Percentiles rank a stretch among this genome's conserved stretches.
Evolutionary conservation across 2,113 vertebrate genomes (phyloP).

Genomic region (Cochlearius cochlearius): DNA sequence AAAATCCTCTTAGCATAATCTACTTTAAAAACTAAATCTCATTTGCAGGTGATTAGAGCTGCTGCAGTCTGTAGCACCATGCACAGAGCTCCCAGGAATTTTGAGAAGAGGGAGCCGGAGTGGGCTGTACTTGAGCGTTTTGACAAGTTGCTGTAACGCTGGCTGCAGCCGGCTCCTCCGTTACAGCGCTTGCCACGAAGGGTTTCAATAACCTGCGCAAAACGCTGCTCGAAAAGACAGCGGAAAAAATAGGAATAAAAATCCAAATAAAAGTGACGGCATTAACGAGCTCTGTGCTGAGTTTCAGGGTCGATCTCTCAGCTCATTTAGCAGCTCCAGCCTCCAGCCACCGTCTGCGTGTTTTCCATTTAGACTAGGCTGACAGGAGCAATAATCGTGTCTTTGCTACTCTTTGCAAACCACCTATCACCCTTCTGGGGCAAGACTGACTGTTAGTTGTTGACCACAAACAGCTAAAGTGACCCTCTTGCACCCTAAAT

Average conservation of each 20-base stretch:
- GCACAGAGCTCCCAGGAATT: neutral
- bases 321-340: neutral
- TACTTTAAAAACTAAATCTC: constrained; percentile 37
- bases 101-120: neutral
- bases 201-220: neutral
- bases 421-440: neutral
- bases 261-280: neutral
- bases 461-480: neutral
- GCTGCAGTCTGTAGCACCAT: neutral
- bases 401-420: neutral
- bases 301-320: neutral
- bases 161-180: neutral
- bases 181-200: neutral
- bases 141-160: neutral
- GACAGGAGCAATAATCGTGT: neutral
- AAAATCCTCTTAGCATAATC: neutral
- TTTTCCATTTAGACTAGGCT: neutral
- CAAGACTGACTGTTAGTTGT: neutral
- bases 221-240: neutral
- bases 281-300: neutral
- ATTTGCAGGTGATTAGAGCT: constrained; percentile 23
- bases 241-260: constrained; percentile 8
- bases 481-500: neutral
- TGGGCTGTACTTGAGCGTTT: neutral
- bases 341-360: neutral